phyloP scores from a whole-genome alignment of 2,797 vertebrate species.

The Chelon auratus region DNA sequence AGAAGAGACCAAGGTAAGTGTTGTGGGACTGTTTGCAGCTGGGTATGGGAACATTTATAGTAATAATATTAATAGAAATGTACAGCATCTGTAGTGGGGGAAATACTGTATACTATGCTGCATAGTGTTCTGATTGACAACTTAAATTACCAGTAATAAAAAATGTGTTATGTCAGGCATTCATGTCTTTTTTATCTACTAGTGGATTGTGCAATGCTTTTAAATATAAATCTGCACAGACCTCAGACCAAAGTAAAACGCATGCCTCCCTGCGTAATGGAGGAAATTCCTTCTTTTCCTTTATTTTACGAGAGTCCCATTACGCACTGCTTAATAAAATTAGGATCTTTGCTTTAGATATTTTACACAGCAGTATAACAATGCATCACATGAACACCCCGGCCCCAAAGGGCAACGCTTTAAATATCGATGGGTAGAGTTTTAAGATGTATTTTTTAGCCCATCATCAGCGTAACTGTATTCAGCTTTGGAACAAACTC shows the following conservation, averaged over 20 bases:
- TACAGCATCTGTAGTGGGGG: not conserved
- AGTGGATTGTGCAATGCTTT: slow-evolving; percentile 1
- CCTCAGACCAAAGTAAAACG: slow-evolving; percentile 30
- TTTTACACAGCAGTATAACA: slow-evolving; percentile 34
- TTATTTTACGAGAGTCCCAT: slow-evolving; percentile 61
- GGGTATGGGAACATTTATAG: not conserved
- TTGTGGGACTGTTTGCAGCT: not conserved
- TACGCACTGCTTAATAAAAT: slow-evolving; percentile 45
- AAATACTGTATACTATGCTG: not conserved
- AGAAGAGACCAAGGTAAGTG: slow-evolving; percentile 87
- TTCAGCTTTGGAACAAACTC: slow-evolving; percentile 43
- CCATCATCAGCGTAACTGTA: slow-evolving; percentile 36
- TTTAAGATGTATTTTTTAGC: slow-evolving; percentile 42
- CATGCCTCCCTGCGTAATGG: slow-evolving; percentile 36
- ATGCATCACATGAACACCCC: slow-evolving; percentile 37
- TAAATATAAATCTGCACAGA: slow-evolving; percentile 20
- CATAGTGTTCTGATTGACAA: not conserved
- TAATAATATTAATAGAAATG: not conserved
- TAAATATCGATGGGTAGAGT: slow-evolving; percentile 37
- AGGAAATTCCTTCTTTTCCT: slow-evolving; percentile 52
- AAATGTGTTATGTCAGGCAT: not conserved
- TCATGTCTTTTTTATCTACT: not conserved
- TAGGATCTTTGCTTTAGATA: slow-evolving; percentile 44
- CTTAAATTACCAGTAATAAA: slow-evolving; percentile 14
- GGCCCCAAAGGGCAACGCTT: slow-evolving; percentile 10